phyloP scores from a whole-genome alignment of 30 jellyfish, hydroid and myxozoan genomes.

The Aurelia aurita region DNA sequence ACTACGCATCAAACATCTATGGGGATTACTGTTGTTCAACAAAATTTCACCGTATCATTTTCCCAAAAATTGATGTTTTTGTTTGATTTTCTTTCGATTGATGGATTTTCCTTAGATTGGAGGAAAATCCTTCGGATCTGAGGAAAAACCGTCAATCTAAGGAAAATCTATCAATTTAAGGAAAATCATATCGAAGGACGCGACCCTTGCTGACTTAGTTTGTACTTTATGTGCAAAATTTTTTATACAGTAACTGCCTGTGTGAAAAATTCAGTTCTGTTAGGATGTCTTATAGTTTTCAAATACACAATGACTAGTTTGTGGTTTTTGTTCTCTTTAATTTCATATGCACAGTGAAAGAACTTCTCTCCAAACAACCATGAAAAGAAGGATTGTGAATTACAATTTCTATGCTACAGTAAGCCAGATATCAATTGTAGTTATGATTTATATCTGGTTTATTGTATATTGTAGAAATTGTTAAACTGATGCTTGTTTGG shows the following conservation, averaged over 20 bases:
- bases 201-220: too few species aligned
- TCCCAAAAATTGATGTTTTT: too few species aligned
- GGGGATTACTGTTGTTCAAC: too few species aligned
- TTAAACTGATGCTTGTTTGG: conserved; percentile 2
- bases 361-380: not conserved
- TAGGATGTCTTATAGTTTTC: not conserved
- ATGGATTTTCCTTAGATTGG: too few species aligned
- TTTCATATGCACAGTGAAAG: not conserved
- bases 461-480: not conserved
- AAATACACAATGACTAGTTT: not conserved
- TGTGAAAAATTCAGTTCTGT: not conserved
- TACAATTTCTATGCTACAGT: not conserved
- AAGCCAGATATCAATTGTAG: not conserved
- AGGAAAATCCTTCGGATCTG: too few species aligned
- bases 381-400: conserved; percentile 1
- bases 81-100: too few species aligned
- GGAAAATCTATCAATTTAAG: too few species aligned
- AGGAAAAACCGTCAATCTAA: too few species aligned
- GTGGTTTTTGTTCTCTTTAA: not conserved
- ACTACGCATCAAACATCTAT: too few species aligned
- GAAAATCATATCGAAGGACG: too few species aligned
- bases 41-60: too few species aligned
- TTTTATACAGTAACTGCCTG: not conserved
- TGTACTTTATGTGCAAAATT: not conserved
- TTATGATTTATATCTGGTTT: not conserved